Percentiles rank a stretch among this genome's conserved stretches.
phyloP scores from a whole-genome alignment of 2,888 invertebrate species.

The Candidula unifasciata region DNA sequence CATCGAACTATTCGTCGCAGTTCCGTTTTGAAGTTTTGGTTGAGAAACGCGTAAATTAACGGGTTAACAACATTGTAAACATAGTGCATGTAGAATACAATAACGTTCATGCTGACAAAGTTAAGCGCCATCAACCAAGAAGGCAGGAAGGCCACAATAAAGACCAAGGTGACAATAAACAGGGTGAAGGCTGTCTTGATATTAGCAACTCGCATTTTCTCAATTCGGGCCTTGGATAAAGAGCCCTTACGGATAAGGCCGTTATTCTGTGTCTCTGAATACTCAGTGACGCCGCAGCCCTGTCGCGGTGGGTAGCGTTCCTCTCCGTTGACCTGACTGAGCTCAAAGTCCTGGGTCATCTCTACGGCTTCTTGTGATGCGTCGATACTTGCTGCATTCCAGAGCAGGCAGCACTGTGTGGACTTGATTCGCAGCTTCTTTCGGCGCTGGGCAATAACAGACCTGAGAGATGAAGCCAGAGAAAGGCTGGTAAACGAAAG shows the following conservation, averaged over 20 bases:
- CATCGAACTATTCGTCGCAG: constrained; percentile 51
- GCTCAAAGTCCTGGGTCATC: constrained; percentile 57
- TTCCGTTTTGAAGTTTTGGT: constrained; percentile 54
- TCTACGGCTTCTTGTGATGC: constrained; percentile 54
- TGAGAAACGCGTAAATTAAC: constrained; percentile 55
- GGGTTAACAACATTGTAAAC: constrained; percentile 73
- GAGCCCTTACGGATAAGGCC: constrained; percentile 48
- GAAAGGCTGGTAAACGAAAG: no score
- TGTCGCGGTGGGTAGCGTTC: constrained; percentile 44
- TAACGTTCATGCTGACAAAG: constrained; percentile 66
- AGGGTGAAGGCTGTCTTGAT: constrained; percentile 77
- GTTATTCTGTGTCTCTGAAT: constrained; percentile 38
- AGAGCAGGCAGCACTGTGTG: constrained; percentile 57
- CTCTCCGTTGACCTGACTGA: constrained; percentile 58
- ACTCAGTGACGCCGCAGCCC: constrained; percentile 14
- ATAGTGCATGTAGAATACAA: constrained; percentile 76
- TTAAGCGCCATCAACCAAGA: constrained; percentile 75
- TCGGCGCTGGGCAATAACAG: constrained; percentile 58
- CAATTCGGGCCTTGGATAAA: constrained; percentile 57
- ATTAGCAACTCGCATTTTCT: constrained; percentile 68
- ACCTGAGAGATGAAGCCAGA: constrained; percentile 26
- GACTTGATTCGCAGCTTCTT: constrained; percentile 58
- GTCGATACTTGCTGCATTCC: constrained; percentile 54
- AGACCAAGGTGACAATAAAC: constrained; percentile 76
- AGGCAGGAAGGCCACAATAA: constrained; percentile 76